These are phyloP conservation scores for Apotomis capreana DNA, from an alignment of 2,888 invertebrate genomes.

Conservation along the genomic window DNA sequence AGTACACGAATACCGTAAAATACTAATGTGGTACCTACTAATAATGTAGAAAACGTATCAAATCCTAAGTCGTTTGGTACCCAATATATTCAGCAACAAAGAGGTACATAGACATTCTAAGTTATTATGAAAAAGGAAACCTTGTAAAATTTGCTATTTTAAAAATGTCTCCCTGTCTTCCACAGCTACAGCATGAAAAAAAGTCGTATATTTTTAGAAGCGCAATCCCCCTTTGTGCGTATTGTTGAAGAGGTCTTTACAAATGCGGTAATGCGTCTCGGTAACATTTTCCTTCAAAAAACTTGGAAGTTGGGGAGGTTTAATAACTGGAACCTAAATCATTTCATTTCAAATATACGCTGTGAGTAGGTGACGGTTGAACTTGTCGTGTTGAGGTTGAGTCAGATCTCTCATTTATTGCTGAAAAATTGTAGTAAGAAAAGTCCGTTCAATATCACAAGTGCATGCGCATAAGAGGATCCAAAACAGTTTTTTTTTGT, in stretches of 20 bases:
- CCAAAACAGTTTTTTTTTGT: no score
- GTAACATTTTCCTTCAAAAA: slow-evolving; percentile 19
- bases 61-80: no score
- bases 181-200: slow-evolving; percentile 1
- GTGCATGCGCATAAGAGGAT: no score
- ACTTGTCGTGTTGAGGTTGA: neutral
- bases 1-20: no score
- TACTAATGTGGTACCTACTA: no score
- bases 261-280: slow-evolving; percentile 30
- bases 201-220: slow-evolving; percentile 5
- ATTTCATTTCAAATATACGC: neutral
- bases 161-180: neutral
- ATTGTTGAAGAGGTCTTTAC: slow-evolving; percentile 26
- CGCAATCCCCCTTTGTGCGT: slow-evolving; percentile 23
- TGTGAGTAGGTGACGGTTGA: neutral
- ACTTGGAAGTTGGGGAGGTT: slow-evolving; percentile 13
- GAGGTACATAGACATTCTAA: neutral
- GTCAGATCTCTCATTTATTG: no score
- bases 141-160: neutral
- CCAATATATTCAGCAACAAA: no score
- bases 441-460: no score
- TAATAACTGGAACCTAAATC: neutral
- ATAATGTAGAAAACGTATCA: no score
- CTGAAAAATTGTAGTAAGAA: no score
- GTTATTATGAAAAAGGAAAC: neutral